These are phyloP conservation scores for Chaetodon auriga DNA, from an alignment of 2,113 vertebrate species.

Conservation along the genomic window DNA sequence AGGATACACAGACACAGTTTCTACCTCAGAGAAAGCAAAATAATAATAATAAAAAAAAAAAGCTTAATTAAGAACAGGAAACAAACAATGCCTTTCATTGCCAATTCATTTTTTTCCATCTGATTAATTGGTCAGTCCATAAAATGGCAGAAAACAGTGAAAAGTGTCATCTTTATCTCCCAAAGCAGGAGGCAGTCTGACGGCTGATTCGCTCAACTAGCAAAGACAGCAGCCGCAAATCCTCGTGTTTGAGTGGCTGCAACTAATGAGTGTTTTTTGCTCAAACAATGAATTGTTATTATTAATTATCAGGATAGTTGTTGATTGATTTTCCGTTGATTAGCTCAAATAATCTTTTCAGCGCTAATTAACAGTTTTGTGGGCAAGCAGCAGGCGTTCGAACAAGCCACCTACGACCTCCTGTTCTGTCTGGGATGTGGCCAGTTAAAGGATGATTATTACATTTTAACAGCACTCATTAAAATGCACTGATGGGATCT, in stretches of 20 bases:
- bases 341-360: background rate
- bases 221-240: background rate
- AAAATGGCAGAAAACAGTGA: background rate
- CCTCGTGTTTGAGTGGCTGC: background rate
- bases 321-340: background rate
- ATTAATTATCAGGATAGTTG: background rate
- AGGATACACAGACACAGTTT: conserved; percentile 2
- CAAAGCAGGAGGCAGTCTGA: background rate
- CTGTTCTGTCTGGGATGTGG: background rate
- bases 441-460: background rate
- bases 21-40: background rate
- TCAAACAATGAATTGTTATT: background rate
- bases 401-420: background rate
- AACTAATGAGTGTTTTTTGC: background rate
- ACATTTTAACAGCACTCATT: background rate
- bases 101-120: background rate
- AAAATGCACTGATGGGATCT: background rate
- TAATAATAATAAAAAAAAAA: background rate
- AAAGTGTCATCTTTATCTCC: background rate
- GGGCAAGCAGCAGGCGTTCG: background rate
- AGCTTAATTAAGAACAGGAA: background rate
- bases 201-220: background rate
- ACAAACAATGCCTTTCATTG: background rate
- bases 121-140: background rate
- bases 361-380: background rate